These are phyloP conservation scores for Meda fulgida DNA, from an alignment of 2,797 vertebrate species.

Conservation along the genomic window DNA sequence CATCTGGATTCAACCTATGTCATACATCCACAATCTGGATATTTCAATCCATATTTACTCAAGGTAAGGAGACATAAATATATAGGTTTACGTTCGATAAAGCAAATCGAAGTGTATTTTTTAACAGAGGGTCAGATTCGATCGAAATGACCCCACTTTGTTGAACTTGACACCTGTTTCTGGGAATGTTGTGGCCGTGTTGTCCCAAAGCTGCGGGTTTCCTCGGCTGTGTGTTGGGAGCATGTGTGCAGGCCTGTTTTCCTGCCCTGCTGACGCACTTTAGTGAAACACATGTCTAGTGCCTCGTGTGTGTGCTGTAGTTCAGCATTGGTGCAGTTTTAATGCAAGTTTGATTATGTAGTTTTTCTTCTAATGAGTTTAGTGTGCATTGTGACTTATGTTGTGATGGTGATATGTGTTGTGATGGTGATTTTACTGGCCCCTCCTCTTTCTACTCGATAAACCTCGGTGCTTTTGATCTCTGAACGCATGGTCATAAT, in stretches of 20 bases:
- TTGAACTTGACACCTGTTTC: conserved; percentile 60
- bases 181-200: neutral
- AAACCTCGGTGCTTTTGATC: conserved; percentile 23
- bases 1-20: conserved; percentile 12
- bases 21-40: neutral
- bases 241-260: conserved; percentile 45
- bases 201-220: neutral
- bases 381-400: neutral
- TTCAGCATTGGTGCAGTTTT: neutral
- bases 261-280: conserved; percentile 45
- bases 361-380: neutral
- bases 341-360: neutral
- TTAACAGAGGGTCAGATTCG: conserved; percentile 14
- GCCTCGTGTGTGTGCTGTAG: neutral
- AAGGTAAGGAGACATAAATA: conserved; percentile 41
- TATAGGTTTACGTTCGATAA: neutral
- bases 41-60: neutral
- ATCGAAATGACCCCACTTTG: conserved; percentile 59
- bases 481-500: conserved; percentile 1
- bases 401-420: conserved; percentile 13
- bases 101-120: neutral
- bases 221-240: conserved; percentile 2
- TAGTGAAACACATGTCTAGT: conserved; percentile 15
- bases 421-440: conserved; percentile 15
- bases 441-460: conserved; percentile 29